Conservation (phyloP, 2,888 invertebrate genomes). For the Mesorhabditis spiculigera region DNA sequence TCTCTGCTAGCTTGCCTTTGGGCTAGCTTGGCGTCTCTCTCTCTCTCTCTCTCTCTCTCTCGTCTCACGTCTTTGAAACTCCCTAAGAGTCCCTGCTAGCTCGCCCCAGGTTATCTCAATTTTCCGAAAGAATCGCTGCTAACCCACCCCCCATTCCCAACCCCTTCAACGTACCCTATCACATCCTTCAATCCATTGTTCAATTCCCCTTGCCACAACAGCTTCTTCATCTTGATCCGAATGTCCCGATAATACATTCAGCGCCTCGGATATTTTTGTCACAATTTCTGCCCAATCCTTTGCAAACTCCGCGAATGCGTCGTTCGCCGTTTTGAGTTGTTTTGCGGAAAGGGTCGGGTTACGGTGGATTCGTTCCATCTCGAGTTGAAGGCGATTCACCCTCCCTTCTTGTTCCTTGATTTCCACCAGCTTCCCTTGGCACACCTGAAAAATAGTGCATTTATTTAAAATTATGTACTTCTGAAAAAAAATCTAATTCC, state of each 20-base stretch:
- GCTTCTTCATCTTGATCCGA: constrained; percentile 35
- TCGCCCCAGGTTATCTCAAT: too few species aligned
- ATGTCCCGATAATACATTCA: constrained; percentile 43
- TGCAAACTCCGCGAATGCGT: constrained; percentile 52
- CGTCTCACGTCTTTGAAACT: too few species aligned
- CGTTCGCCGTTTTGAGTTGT: constrained; percentile 48
- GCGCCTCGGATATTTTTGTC: constrained; percentile 48
- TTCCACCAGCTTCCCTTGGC: constrained; percentile 48
- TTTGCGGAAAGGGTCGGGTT: constrained; percentile 36
- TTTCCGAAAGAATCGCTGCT: too few species aligned
- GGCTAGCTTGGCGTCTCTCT: too few species aligned
- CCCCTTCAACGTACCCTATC: constrained; percentile 17
- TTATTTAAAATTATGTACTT: too few species aligned
- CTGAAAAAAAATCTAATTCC: too few species aligned
- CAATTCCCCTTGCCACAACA: constrained; percentile 33
- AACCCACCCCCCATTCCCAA: too few species aligned
- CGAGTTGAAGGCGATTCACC: constrained; percentile 35
- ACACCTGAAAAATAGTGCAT: constrained; percentile 16
- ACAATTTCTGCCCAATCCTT: constrained; percentile 50
- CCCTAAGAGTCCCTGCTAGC: too few species aligned
- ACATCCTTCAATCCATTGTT: constrained; percentile 39
- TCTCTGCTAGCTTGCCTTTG: too few species aligned
- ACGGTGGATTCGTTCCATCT: constrained; percentile 46
- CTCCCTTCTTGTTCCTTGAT: constrained; percentile 49
- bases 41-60: too few species aligned